A percentile compares a stretch with the other conserved stretches of the same genome.
phyloP scores from a whole-genome alignment of 1,140 invertebrate species.

The Thalassaphorura encarpata region DNA sequence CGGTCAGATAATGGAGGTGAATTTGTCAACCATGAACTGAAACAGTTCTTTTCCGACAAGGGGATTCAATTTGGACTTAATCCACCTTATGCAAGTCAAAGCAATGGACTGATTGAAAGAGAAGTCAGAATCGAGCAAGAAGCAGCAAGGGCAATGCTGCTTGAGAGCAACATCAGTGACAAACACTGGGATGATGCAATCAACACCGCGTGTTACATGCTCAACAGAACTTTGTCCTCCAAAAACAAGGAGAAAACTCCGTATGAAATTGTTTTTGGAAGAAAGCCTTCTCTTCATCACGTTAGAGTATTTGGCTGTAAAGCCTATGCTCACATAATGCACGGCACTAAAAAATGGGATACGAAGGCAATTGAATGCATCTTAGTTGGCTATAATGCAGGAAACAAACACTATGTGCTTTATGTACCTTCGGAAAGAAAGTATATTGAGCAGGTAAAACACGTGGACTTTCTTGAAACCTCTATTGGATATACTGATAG shows the following conservation, averaged over 20 bases:
- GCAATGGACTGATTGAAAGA: slow-evolving; percentile 40
- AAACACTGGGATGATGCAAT: slow-evolving; percentile 40
- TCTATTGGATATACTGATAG: not conserved
- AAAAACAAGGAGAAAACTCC: slow-evolving; percentile 13
- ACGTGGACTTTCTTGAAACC: not conserved
- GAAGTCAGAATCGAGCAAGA: slow-evolving; percentile 38
- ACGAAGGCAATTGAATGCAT: not conserved
- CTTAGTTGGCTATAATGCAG: not conserved
- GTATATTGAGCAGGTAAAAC: not conserved
- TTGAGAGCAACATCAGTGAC: slow-evolving; percentile 33
- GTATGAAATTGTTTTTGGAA: slow-evolving; percentile 1
- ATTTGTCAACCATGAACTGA: slow-evolving; percentile 1
- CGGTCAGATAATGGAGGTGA: slow-evolving; percentile 24
- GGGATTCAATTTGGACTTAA: slow-evolving; percentile 3
- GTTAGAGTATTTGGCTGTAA: slow-evolving; percentile 19
- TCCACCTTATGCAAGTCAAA: slow-evolving; percentile 22
- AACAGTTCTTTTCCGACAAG: slow-evolving; percentile 1
- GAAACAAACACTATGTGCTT: not conserved
- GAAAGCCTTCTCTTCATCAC: slow-evolving; percentile 10
- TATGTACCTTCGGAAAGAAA: not conserved
- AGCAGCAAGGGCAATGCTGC: slow-evolving; percentile 37
- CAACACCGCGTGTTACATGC: slow-evolving; percentile 37
- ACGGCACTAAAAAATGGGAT: not conserved
- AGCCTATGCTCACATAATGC: not conserved
- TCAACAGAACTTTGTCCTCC: slow-evolving; percentile 9